These are phyloP conservation scores for Trachymyrmex cornetzi DNA, from an alignment of 1,140 invertebrate genomes.

Conservation along the genomic window DNA sequence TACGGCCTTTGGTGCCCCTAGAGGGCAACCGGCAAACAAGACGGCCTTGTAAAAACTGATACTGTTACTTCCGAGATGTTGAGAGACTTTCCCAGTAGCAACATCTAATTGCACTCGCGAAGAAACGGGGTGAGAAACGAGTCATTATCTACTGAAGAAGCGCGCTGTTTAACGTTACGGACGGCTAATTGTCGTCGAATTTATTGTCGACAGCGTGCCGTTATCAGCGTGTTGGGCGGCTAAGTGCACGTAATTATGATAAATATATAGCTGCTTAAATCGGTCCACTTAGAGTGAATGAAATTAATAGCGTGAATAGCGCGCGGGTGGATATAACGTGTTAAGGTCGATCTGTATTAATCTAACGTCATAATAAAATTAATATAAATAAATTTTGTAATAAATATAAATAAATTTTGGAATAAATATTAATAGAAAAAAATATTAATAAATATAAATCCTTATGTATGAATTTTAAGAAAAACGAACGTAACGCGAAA, in stretches of 20 bases:
- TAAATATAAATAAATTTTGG: not conserved
- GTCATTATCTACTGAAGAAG: slow-evolving; percentile 20
- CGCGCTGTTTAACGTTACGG: slow-evolving; percentile 15
- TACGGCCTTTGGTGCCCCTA: not conserved
- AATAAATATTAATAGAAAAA: too few relatives aligned
- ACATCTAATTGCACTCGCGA: slow-evolving; percentile 19
- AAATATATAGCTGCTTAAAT: slow-evolving; percentile 48
- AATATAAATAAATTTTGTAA: not conserved
- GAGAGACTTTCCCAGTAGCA: slow-evolving; percentile 20
- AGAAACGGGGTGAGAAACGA: slow-evolving; percentile 36
- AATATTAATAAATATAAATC: too few relatives aligned
- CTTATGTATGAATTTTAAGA: not conserved
- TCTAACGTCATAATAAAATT: not conserved
- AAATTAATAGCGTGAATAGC: slow-evolving; percentile 14
- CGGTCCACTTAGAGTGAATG: slow-evolving; percentile 12
- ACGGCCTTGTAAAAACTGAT: slow-evolving; percentile 56
- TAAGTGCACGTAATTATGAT: slow-evolving; percentile 41
- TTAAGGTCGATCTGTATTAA: not conserved
- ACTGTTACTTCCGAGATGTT: slow-evolving; percentile 56
- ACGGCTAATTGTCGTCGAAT: slow-evolving; percentile 46
- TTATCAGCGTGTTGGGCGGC: slow-evolving; percentile 42
- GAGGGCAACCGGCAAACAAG: slow-evolving; percentile 18
- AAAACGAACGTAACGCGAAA: too few relatives aligned
- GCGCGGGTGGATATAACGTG: not conserved
- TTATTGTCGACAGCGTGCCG: slow-evolving; percentile 9